Evolutionary conservation across 2,797 vertebrate genomes (phyloP), one percentile per base, ranked within the genome.

Genomic region (Picus viridis): DNA sequence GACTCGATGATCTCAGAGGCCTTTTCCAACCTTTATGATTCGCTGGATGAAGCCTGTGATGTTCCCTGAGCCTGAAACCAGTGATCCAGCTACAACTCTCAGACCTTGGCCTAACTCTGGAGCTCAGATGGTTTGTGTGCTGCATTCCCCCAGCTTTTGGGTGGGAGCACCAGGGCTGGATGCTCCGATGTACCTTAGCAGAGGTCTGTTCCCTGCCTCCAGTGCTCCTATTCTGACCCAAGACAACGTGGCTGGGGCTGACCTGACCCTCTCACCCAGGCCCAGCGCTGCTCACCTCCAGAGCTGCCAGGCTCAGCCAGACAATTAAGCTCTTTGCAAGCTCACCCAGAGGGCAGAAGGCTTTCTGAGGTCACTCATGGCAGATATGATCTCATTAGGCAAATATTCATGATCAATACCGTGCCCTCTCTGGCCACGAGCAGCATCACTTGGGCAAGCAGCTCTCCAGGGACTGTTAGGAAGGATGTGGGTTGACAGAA

Each of bases 331-430:
- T 84, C 32, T 34, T 58, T 63, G 62, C 78, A 73, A 85, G 84
- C 83, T 93, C 76, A 85, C 88, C 75, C 84, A 70, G 72, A 95
- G 89, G 83, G 88, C 71, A 67, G 49, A 17, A 16, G 80, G 65
- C 72, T 67, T 92, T 89, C 34, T 41, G 81, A 94, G 78, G 93
- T 94, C 92, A 83, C 47, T 53, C 81, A 16, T 17, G 75, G 81
- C 69, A 89, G 82, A 90, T 88, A 87, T 88, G 34, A 87, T 85
- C 82, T 96, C 92, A 90, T 93, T 83, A 90, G 88, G 86, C 72
- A 95, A 93, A 92, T 89, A 92, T 86, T 93, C 92, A 64, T 91
- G 95, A 94, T 94, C 92, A 89, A 86, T 94, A 86, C 83, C 51
- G 89, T 86, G 82, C 84, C 76, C 59, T 92, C 67, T 68, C 45